Percentiles rank a stretch among this genome's conserved stretches.
These are phyloP conservation scores for Siphlonurus alternatus DNA, from an alignment of 2,888 invertebrate genomes.

Conservation along the genomic window DNA sequence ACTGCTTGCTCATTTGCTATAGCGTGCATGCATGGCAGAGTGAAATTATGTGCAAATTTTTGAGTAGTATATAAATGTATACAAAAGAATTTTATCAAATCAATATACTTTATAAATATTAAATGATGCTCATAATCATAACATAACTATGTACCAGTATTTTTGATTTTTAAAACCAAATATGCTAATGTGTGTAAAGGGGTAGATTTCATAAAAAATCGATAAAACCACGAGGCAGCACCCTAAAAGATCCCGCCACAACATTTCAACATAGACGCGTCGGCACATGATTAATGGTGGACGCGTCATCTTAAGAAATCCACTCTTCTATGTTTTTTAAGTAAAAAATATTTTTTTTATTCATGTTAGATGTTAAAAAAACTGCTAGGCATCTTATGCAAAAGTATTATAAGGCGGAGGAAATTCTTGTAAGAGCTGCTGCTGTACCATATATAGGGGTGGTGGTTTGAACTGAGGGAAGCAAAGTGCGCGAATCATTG, in stretches of 20 bases:
- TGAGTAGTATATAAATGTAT: too few species aligned
- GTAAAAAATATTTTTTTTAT: neutral
- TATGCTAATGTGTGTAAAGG: neutral
- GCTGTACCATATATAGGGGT: neutral
- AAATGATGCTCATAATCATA: too few species aligned
- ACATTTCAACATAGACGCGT: neutral
- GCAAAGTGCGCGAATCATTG: neutral
- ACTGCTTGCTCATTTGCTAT: too few species aligned
- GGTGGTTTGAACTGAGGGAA: neutral
- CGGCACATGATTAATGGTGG: neutral
- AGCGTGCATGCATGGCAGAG: too few species aligned
- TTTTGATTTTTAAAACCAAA: too few species aligned
- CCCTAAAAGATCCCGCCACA: conserved; percentile 1
- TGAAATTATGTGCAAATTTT: too few species aligned
- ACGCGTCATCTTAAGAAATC: conserved; percentile 3
- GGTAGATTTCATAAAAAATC: neutral
- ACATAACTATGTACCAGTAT: too few species aligned
- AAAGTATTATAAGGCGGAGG: neutral
- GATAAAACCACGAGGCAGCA: neutral
- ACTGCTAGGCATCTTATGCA: neutral
- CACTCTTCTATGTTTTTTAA: neutral
- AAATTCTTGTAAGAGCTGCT: neutral
- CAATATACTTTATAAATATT: too few species aligned
- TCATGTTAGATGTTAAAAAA: neutral
- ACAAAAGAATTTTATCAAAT: too few species aligned